A percentile compares a stretch with the other conserved stretches of the same genome.
Conservation (phyloP, 2,113 vertebrate species). For the Plecturocebus donacophilus region DNA sequence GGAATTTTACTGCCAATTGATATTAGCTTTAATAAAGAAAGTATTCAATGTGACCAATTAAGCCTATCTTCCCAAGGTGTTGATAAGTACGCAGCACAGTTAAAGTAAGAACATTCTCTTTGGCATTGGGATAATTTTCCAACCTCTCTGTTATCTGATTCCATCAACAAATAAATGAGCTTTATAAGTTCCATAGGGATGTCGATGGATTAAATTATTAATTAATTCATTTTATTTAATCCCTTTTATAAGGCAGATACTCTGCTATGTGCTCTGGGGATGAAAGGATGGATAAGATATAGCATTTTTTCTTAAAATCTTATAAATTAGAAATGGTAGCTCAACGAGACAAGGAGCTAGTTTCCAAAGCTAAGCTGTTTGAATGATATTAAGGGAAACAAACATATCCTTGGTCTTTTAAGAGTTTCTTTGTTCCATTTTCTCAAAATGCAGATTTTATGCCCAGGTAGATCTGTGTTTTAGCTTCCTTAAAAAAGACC, state of each 20-base stretch:
- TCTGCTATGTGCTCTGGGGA: not conserved
- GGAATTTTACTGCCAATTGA: not conserved
- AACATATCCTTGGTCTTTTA: not conserved
- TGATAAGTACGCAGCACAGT: constrained; percentile 60
- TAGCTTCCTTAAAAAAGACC: not conserved
- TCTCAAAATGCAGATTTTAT: not conserved
- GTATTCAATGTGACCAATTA: not conserved
- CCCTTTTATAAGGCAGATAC: not conserved
- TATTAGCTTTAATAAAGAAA: not conserved
- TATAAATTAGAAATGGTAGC: not conserved
- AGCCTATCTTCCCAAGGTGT: not conserved
- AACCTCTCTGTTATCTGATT: not conserved
- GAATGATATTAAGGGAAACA: not conserved
- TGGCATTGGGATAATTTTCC: not conserved
- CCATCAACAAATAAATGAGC: not conserved
- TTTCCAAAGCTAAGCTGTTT: not conserved
- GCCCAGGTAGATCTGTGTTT: not conserved
- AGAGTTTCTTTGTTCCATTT: not conserved
- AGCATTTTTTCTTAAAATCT: not conserved
- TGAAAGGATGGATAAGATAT: not conserved
- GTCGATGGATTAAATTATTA: not conserved
- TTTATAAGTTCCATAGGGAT: not conserved
- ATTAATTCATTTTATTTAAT: not conserved
- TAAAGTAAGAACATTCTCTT: constrained; percentile 47
- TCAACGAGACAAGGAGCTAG: not conserved